A percentile compares a stretch with the other conserved stretches of the same genome.
Conservation (phyloP, 2,797 vertebrate species). For the Bovichtus diacanthus region DNA sequence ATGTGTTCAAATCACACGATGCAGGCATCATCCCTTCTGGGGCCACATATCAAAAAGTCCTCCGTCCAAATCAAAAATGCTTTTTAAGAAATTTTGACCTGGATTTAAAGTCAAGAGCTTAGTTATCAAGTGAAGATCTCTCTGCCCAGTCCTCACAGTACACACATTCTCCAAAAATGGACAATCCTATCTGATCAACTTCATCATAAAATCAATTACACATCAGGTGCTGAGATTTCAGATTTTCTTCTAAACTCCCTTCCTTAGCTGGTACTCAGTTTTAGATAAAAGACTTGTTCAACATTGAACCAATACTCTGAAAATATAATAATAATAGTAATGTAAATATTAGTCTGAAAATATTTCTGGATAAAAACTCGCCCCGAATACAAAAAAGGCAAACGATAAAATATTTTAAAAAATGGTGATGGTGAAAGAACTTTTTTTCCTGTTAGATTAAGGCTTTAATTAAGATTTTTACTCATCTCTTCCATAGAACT, state of each 20-base stretch:
- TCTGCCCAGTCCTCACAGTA: not conserved
- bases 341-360: too few relatives aligned
- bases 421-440: not conserved
- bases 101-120: slow-evolving; percentile 1
- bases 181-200: not conserved
- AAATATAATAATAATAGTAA: too few relatives aligned
- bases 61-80: not conserved
- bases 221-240: not conserved
- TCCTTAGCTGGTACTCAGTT: not conserved
- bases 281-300: too few relatives aligned
- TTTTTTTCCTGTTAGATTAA: not conserved
- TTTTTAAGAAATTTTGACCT: not conserved
- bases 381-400: not conserved
- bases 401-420: not conserved
- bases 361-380: not conserved
- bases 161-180: not conserved
- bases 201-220: not conserved
- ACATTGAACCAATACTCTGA: not conserved
- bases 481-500: not conserved
- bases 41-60: not conserved
- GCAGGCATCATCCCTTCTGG: not conserved
- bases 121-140: not conserved
- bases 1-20: not conserved
- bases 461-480: not conserved
- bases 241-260: not conserved